Evolutionary conservation across 2,888 invertebrate species (phyloP), one percentile per base, ranked within the genome.

Genomic region (Colostygia pectinataria): DNA sequence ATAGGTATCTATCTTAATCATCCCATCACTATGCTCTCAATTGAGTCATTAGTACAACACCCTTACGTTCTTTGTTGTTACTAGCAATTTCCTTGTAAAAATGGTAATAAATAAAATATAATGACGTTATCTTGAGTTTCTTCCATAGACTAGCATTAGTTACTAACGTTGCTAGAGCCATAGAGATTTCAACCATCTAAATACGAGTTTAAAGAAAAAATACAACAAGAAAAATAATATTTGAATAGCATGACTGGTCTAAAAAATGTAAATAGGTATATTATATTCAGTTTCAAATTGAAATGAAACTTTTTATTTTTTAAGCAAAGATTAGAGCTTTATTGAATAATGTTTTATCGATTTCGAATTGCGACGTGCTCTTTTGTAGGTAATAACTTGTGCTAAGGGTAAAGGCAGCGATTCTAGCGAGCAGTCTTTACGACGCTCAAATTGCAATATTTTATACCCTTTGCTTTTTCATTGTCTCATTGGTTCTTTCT

Each of bases 41-140:
- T 79, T 77, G 75, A 80, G 77, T 77, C 77, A 80, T 80, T 79
- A 80, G 71, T 61, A 62, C 72, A 71, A 74, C 77, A 74, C 76
- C 74, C 74, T 67, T 63, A 67, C 69, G 67, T 71, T 65, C 71
- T 76, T 74, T 66, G 65, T 71, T 56, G 61, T 58, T 66, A 67
- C 67, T 61, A 66, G 71, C 66, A 67, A 70, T 74, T 71, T 66
- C 66, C 70, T 70, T 66, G 73, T 74, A 74, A 72, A 74, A 73
- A 67, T 47, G 59, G 36, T 52, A 51, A 58, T 58, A 61, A 58
- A 61, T 69, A 60, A 70, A 69, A 71, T 70, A 72, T 70, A 66
- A 65, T 59, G 56, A 62, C 57, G 56, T 64, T 57, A 63, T 61
- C 59, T 53, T 23, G 40, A 29, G 23, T 31, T 40, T 40, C 29